Evolutionary conservation across 2,888 invertebrate genomes (phyloP).

Genomic region (Idaea biselata): DNA sequence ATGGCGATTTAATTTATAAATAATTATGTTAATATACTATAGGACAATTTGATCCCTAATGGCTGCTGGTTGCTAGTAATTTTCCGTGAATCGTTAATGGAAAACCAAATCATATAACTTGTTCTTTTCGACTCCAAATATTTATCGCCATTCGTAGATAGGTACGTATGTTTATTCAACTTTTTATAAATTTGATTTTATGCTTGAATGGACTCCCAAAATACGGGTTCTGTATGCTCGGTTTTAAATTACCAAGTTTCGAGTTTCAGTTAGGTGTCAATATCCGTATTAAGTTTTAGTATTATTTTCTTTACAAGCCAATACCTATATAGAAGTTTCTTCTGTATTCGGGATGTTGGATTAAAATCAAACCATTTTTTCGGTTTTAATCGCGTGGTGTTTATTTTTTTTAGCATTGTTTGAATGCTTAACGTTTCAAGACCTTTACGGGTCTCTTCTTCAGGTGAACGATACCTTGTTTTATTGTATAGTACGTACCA

Average conservation of each 20-base stretch:
- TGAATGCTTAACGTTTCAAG: too few relatives aligned
- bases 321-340: too few relatives aligned
- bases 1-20: background rate
- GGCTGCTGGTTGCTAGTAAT: background rate
- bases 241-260: slow-evolving; percentile 6
- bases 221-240: background rate
- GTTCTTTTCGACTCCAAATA: background rate
- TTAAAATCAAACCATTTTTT: too few relatives aligned
- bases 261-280: slow-evolving; percentile 19
- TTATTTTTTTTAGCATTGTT: too few relatives aligned
- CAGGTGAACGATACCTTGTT: too few relatives aligned
- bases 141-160: background rate
- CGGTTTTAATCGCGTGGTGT: too few relatives aligned
- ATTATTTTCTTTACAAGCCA: background rate
- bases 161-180: background rate
- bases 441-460: too few relatives aligned
- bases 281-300: slow-evolving; percentile 9
- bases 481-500: too few relatives aligned
- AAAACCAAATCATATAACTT: background rate
- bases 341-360: too few relatives aligned
- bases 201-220: background rate
- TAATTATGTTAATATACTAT: background rate
- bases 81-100: background rate
- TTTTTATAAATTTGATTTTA: background rate
- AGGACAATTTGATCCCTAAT: background rate